Evolutionary conservation across 2,888 invertebrate species (phyloP).

Genomic region (Epirrhoe alternata): DNA sequence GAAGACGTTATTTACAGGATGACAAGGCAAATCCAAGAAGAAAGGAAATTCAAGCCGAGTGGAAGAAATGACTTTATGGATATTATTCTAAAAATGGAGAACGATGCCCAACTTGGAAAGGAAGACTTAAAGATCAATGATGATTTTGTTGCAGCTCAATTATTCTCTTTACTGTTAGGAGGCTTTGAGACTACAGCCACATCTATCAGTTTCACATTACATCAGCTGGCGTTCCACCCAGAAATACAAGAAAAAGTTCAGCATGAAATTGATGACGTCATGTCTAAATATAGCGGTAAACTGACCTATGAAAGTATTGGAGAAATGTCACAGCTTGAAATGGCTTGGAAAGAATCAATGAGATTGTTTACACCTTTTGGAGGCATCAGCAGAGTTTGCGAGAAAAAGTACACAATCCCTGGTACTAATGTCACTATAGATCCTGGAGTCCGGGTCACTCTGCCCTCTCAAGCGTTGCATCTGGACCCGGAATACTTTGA

Average conservation of each 20-base stretch:
- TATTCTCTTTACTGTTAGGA: constrained; percentile 50
- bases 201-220: constrained; percentile 53
- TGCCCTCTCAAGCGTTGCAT: constrained; percentile 53
- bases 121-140: constrained; percentile 17
- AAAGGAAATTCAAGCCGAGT: constrained; percentile 46
- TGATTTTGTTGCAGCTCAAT: constrained; percentile 47
- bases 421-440: constrained; percentile 50
- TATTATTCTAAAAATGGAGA: constrained; percentile 48
- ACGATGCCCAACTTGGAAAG: constrained; percentile 7
- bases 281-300: constrained; percentile 47
- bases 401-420: constrained; percentile 46
- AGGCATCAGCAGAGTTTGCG: constrained; percentile 44
- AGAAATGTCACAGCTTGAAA: constrained; percentile 48
- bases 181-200: constrained; percentile 55
- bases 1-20: constrained; percentile 29
- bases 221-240: constrained; percentile 56
- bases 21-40: constrained; percentile 28
- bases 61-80: constrained; percentile 54
- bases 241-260: constrained; percentile 57
- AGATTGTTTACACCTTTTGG: constrained; percentile 51
- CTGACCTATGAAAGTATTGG: constrained; percentile 50
- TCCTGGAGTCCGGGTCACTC: constrained; percentile 47
- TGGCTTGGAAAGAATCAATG: constrained; percentile 52
- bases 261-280: constrained; percentile 56
- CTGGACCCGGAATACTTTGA: constrained; percentile 52